Conservation (phyloP, 2,797 vertebrate species). For the Astyanax mexicanus region DNA sequence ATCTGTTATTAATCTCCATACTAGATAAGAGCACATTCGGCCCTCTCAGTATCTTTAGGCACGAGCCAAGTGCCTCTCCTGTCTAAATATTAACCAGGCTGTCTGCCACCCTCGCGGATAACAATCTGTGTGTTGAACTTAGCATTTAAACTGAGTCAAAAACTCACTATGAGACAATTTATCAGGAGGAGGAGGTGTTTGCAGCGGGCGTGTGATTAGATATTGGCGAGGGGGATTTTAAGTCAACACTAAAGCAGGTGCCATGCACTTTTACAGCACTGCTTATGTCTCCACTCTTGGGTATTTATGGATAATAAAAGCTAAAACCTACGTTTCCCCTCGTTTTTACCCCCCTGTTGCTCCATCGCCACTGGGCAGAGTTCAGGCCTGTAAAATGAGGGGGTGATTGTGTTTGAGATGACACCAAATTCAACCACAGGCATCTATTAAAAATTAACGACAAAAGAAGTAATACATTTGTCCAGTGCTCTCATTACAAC, state of each 20-base stretch:
- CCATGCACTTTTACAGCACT: constrained; percentile 70
- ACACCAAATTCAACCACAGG: constrained; percentile 8
- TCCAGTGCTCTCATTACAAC: neutral
- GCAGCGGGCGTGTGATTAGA: constrained; percentile 25
- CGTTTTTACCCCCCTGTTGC: constrained; percentile 29
- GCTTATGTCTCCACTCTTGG: constrained; percentile 60
- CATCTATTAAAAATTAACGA: neutral
- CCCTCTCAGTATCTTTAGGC: constrained; percentile 32
- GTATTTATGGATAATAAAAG: constrained; percentile 73
- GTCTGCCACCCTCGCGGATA: constrained; percentile 63
- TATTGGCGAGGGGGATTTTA: constrained; percentile 89
- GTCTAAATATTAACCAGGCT: constrained; percentile 83
- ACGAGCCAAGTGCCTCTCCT: constrained; percentile 25
- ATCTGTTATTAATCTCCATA: constrained; percentile 51
- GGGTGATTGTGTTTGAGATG: neutral
- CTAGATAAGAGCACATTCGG: constrained; percentile 37
- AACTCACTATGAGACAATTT: constrained; percentile 68
- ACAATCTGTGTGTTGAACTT: constrained; percentile 78
- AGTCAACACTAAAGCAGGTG: constrained; percentile 93
- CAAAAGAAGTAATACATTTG: neutral
- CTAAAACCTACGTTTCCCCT: constrained; percentile 41
- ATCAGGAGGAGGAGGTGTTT: constrained; percentile 74
- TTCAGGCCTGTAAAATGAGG: constrained; percentile 53
- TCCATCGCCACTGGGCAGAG: constrained; percentile 58
- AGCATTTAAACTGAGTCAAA: constrained; percentile 49